Evolutionary conservation across 2,888 invertebrate genomes (phyloP).

Genomic region (Metopia argyrocephala): DNA sequence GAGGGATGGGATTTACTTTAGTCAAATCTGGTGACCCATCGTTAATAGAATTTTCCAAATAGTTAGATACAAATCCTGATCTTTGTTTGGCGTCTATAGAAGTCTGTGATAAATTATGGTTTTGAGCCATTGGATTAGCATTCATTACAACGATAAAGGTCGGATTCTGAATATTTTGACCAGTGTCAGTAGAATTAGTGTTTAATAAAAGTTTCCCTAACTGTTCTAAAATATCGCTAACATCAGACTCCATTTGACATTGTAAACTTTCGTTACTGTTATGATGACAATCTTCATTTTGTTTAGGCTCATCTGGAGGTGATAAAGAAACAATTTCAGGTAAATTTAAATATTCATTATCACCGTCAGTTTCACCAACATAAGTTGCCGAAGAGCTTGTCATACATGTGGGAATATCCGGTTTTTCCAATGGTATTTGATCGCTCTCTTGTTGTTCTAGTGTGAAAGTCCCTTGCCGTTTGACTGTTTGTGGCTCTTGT

Average conservation of each 20-base stretch:
- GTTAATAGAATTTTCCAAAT: slow-evolving; percentile 52
- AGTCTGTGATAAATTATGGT: background rate
- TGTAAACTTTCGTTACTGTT: background rate
- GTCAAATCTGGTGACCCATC: slow-evolving; percentile 63
- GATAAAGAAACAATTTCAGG: slow-evolving; percentile 60
- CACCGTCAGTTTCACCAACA: slow-evolving; percentile 63
- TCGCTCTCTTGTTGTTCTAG: slow-evolving; percentile 66
- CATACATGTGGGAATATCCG: slow-evolving; percentile 63
- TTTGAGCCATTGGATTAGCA: slow-evolving; percentile 49
- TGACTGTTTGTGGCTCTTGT: slow-evolving; percentile 65
- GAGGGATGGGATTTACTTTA: slow-evolving; percentile 44
- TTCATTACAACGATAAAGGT: slow-evolving; percentile 72
- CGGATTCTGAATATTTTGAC: slow-evolving; percentile 63
- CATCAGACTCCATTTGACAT: slow-evolving; percentile 56
- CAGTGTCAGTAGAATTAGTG: slow-evolving; percentile 33
- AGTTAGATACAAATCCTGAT: slow-evolving; percentile 20
- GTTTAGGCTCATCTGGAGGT: background rate
- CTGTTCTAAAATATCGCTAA: slow-evolving; percentile 70
- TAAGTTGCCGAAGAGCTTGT: slow-evolving; percentile 65
- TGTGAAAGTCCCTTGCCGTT: slow-evolving; percentile 71
- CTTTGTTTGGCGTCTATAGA: slow-evolving; percentile 28
- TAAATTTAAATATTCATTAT: slow-evolving; percentile 60
- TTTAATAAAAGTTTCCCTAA: slow-evolving; percentile 68
- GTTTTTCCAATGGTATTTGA: slow-evolving; percentile 1
- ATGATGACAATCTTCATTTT: background rate